A percentile compares a stretch with the other conserved stretches of the same genome.
Conservation (phyloP, 2,888 invertebrate species). For the Mesoligia furuncula region DNA sequence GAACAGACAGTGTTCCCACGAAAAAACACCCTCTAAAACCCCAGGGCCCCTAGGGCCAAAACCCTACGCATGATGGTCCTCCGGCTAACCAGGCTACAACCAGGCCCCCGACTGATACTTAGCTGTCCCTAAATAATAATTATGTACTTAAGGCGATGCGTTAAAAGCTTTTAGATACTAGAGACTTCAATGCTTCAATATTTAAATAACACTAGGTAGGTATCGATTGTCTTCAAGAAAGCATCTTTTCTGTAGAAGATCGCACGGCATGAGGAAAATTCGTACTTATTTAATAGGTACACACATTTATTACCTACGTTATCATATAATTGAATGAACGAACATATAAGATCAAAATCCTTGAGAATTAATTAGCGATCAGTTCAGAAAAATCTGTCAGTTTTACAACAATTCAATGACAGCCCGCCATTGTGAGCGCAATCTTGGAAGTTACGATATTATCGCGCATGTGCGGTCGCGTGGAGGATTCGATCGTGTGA, state of each 20-base stretch:
- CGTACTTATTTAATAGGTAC: background rate
- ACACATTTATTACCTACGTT: slow-evolving; percentile 1
- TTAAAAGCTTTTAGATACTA: too few species aligned
- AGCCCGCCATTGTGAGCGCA: slow-evolving; percentile 51
- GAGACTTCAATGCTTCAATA: background rate
- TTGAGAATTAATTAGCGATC: slow-evolving; percentile 60
- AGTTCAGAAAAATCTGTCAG: slow-evolving; percentile 60
- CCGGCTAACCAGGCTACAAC: too few species aligned
- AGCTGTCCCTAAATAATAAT: background rate
- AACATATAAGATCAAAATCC: slow-evolving; percentile 52
- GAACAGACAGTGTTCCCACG: background rate
- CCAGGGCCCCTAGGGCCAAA: background rate
- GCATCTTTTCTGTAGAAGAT: background rate
- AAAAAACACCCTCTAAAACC: background rate
- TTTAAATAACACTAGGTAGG: background rate
- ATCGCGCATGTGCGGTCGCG: slow-evolving; percentile 58
- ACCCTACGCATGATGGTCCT: background rate
- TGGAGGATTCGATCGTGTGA: slow-evolving; percentile 59
- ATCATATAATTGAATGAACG: slow-evolving; percentile 24
- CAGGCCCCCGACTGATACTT: background rate
- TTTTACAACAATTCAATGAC: slow-evolving; percentile 59
- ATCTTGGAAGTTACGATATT: slow-evolving; percentile 53
- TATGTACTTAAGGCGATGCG: background rate
- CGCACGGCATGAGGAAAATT: slow-evolving; percentile 7
- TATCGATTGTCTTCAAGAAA: background rate